Conservation (phyloP, 2,888 invertebrate genomes). For the Cheilosia variabilis region DNA sequence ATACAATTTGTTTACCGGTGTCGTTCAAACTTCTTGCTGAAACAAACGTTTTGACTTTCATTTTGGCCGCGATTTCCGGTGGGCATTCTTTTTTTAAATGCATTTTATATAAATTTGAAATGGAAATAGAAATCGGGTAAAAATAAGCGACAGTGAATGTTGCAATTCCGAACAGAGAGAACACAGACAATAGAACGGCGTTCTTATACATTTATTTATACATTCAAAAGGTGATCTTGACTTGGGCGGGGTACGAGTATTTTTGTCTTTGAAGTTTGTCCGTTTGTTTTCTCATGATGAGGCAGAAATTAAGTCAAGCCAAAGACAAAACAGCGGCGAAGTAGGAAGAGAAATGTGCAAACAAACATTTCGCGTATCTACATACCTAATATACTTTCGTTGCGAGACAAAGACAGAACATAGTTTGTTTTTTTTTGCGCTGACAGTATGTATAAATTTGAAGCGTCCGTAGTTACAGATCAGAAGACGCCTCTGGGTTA, state of each 20-base stretch:
- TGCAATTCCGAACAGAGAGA: conserved; percentile 18
- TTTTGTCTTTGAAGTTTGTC: conserved; percentile 34
- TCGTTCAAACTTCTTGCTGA: not conserved
- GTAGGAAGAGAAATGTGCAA: conserved; percentile 8
- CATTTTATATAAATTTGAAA: conserved; percentile 13
- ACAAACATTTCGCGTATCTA: not conserved
- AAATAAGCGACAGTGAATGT: conserved; percentile 44
- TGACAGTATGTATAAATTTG: not conserved
- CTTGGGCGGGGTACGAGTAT: conserved; percentile 44
- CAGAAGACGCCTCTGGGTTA: not conserved
- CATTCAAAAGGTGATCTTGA: conserved; percentile 69
- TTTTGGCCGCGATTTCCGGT: conserved; percentile 22
- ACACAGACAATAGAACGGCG: conserved; percentile 48
- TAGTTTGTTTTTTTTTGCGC: conserved; percentile 5
- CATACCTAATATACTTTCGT: not conserved
- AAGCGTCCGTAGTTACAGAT: not conserved
- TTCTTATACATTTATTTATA: conserved; percentile 64
- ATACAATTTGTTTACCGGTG: not conserved
- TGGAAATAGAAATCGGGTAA: conserved; percentile 39
- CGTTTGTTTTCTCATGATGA: conserved; percentile 34
- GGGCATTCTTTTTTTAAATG: not conserved
- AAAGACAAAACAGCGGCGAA: conserved; percentile 17
- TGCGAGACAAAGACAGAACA: too few relatives aligned
- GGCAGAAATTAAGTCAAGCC: conserved; percentile 14
- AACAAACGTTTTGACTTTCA: not conserved